Evolutionary conservation across 2,888 invertebrate genomes (phyloP).

Genomic region (Hirtodrosophila histrioides): DNA sequence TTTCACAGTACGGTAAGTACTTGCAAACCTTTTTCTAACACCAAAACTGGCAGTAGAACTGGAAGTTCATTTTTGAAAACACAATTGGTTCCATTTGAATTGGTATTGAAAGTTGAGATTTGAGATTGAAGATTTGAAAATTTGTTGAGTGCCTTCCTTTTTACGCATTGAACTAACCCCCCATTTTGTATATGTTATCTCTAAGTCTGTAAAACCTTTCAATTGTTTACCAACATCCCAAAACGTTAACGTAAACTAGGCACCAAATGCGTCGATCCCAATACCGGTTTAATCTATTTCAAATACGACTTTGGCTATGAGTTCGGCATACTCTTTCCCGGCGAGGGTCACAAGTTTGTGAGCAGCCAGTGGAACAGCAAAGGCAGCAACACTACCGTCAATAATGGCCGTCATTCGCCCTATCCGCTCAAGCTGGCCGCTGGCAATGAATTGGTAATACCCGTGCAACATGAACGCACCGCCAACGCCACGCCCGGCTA

Average conservation of each 20-base stretch:
- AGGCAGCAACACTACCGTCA: slow-evolving; percentile 32
- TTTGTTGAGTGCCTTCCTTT: slow-evolving; percentile 41
- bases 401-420: slow-evolving; percentile 62
- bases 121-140: slow-evolving; percentile 49
- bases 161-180: slow-evolving; percentile 46
- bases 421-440: slow-evolving; percentile 85
- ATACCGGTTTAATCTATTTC: slow-evolving; percentile 91
- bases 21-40: background rate
- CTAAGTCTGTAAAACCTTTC: slow-evolving; percentile 43
- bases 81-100: slow-evolving; percentile 48
- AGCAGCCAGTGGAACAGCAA: slow-evolving; percentile 81
- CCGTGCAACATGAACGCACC: slow-evolving; percentile 86
- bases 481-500: slow-evolving; percentile 58
- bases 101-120: slow-evolving; percentile 62
- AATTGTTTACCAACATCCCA: slow-evolving; percentile 26
- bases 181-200: slow-evolving; percentile 33
- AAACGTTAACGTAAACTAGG: slow-evolving; percentile 84
- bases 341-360: slow-evolving; percentile 86
- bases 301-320: slow-evolving; percentile 93
- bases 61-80: background rate
- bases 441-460: slow-evolving; percentile 87
- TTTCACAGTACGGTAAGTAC: slow-evolving; percentile 89
- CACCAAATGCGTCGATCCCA: slow-evolving; percentile 90
- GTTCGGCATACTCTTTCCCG: slow-evolving; percentile 90
- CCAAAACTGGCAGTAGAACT: slow-evolving; percentile 23